Evolutionary conservation across 64 coral and sea anemone species (phyloP).

Genomic region (Catalaphyllia jardinei): DNA sequence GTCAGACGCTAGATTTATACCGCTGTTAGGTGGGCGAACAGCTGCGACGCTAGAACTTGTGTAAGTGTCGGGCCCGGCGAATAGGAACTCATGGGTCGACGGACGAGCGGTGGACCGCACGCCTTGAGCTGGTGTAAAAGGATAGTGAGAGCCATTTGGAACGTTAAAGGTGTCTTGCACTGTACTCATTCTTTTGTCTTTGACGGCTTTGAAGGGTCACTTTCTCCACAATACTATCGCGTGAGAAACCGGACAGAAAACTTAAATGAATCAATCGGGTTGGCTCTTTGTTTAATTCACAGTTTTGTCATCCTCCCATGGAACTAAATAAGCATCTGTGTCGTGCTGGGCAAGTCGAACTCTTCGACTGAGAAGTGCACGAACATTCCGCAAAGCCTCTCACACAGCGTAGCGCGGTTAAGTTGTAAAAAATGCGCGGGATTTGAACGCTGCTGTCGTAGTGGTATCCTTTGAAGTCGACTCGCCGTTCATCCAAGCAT

Average conservation of each 20-base stretch:
- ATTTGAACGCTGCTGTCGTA: conserved; percentile 25
- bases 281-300: conserved; percentile 90
- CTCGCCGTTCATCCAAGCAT: conserved; percentile 90
- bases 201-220: conserved; percentile 40
- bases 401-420: conserved; percentile 26
- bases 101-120: conserved; percentile 72
- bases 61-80: conserved; percentile 72
- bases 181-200: conserved; percentile 76
- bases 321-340: conserved; percentile 60
- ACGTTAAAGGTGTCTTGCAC: conserved; percentile 73
- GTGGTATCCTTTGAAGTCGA: conserved; percentile 55
- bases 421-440: conserved; percentile 28
- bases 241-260: conserved; percentile 82
- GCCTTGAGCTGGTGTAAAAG: conserved; percentile 68
- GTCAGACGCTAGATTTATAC: conserved; percentile 71
- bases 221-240: conserved; percentile 74
- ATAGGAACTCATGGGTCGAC: conserved; percentile 87
- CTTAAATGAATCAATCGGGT: conserved; percentile 79
- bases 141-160: conserved; percentile 78
- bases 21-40: conserved; percentile 80
- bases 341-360: conserved; percentile 66
- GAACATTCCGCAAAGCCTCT: conserved; percentile 22
- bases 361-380: conserved; percentile 12
- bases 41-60: conserved; percentile 60
- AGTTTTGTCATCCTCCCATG: conserved; percentile 73